Evolutionary conservation across 2,113 vertebrate genomes (phyloP).

Genomic region (Leucosticte australis): DNA sequence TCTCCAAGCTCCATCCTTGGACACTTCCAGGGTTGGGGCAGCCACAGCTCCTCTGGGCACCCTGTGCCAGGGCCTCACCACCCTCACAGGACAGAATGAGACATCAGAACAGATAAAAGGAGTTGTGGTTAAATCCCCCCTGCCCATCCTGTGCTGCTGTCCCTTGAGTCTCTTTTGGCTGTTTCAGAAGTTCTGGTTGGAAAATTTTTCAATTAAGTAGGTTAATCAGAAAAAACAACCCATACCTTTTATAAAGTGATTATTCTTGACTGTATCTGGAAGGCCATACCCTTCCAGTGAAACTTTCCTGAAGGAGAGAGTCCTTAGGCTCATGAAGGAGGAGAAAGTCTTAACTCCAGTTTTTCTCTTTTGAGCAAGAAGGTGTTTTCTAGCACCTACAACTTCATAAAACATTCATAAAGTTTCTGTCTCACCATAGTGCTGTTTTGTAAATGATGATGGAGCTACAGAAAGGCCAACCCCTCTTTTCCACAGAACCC

Average conservation of each 20-base stretch:
- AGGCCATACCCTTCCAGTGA: background rate
- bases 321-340: background rate
- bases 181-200: background rate
- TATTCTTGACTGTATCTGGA: rapidly evolving
- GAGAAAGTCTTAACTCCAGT: background rate
- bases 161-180: background rate
- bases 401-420: constrained; percentile 15
- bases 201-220: background rate
- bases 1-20: background rate
- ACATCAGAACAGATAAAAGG: background rate
- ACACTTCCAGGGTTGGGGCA: background rate
- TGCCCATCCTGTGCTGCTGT: background rate
- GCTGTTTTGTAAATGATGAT: background rate
- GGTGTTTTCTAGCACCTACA: background rate
- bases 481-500: background rate
- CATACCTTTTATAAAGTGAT: background rate
- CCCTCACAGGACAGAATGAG: background rate
- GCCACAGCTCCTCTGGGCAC: background rate
- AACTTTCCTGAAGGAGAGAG: background rate
- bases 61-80: background rate
- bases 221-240: background rate
- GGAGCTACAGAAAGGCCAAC: background rate
- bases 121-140: background rate
- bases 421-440: background rate
- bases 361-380: background rate